Percentiles rank a stretch among this genome's conserved stretches.
Conservation (phyloP, 2,888 invertebrate species). For the Lepidocyrtinus sp. region DNA sequence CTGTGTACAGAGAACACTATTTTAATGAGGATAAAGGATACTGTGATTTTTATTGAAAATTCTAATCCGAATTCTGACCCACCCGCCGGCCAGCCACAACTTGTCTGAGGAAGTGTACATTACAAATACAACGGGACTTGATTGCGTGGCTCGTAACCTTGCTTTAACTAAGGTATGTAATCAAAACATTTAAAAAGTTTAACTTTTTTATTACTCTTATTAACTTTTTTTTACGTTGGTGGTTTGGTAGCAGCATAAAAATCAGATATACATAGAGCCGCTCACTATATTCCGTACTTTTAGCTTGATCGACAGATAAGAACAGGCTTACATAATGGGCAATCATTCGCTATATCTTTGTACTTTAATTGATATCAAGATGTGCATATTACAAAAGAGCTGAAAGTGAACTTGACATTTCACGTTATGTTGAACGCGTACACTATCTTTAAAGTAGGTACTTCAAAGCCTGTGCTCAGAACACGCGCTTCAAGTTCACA, state of each 20-base stretch:
- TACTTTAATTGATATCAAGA: not conserved
- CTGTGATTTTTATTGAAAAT: not conserved
- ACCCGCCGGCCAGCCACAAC: too few relatives aligned
- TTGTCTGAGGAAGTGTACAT: too few relatives aligned
- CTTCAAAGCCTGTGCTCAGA: not conserved
- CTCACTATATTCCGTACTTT: not conserved
- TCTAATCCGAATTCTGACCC: too few relatives aligned
- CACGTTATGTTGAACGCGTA: constrained; percentile 34
- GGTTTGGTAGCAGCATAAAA: not conserved
- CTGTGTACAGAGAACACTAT: too few relatives aligned
- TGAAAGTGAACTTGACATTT: constrained; percentile 53
- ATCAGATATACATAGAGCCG: not conserved
- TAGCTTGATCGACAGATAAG: not conserved
- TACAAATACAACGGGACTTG: not conserved
- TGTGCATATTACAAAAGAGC: not conserved
- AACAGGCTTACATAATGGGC: not conserved
- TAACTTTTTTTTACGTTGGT: not conserved
- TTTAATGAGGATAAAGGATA: not conserved
- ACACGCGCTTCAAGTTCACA: not conserved
- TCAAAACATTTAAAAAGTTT: not conserved
- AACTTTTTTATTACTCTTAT: not conserved
- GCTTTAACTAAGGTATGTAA: not conserved
- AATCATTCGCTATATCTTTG: constrained; percentile 11
- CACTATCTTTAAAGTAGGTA: constrained; percentile 5
- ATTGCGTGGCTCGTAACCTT: not conserved